Conservation (phyloP, 37 sponge, comb jelly and placozoan genomes). For the Beroe ovata region DNA sequence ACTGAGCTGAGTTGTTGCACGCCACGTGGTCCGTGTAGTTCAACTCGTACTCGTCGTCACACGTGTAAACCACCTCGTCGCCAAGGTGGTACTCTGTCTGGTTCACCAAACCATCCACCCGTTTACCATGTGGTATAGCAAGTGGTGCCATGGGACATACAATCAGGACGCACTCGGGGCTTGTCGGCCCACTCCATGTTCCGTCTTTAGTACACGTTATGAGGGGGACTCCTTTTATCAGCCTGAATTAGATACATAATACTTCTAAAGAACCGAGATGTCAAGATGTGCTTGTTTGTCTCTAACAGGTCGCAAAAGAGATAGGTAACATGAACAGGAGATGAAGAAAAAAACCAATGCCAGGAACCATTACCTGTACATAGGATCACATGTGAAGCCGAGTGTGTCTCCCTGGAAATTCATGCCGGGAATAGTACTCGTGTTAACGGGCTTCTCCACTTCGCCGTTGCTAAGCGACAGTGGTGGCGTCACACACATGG, state of each 20-base stretch:
- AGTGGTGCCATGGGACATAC: slow-evolving; percentile 53
- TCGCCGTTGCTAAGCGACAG: slow-evolving; percentile 4
- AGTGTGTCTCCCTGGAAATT: background rate
- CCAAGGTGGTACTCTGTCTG: slow-evolving; percentile 39
- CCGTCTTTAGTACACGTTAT: background rate
- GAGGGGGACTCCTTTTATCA: background rate
- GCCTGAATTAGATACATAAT: too few species aligned
- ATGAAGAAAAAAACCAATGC: too few species aligned
- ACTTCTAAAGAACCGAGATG: too few species aligned
- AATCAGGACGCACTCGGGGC: background rate
- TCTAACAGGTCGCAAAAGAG: too few species aligned
- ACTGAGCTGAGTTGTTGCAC: background rate
- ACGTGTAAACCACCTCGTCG: slow-evolving; percentile 33
- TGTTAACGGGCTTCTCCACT: background rate
- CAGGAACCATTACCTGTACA: slow-evolving; percentile 4
- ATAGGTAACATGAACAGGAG: too few species aligned
- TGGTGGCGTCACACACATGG: slow-evolving; percentile 1
- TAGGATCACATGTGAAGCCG: slow-evolving; percentile 16
- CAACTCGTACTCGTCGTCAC: background rate
- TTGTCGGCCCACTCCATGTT: slow-evolving; percentile 13
- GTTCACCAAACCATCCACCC: slow-evolving; percentile 10
- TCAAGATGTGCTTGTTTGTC: too few species aligned
- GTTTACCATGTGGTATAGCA: background rate
- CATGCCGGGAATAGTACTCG: background rate
- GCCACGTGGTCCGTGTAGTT: slow-evolving; percentile 51